Evolutionary conservation across 2,888 invertebrate species (phyloP), one percentile per base, ranked within the genome.

Genomic region (Celastrina argiolus): DNA sequence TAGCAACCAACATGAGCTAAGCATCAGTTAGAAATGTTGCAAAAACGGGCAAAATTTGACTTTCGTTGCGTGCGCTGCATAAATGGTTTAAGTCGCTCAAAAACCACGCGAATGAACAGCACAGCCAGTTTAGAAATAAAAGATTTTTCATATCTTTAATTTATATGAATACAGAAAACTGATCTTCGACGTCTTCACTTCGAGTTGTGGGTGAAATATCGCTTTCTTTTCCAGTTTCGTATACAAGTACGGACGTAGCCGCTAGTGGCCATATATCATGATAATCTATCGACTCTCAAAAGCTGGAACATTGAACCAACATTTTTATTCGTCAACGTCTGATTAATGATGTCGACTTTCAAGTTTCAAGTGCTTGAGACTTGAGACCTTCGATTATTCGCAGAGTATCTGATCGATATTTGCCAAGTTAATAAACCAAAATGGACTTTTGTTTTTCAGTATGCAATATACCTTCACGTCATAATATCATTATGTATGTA

Each of bases 281-380:
- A 51, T 51, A 51, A 51, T 51, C 51, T n/a, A 31, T 31, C 45
- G 16, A 16, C 31, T 58, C 28, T 31, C 28, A 28, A 28, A 31
- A 58, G 28, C 58, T 58, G 58, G 31, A 58, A 58, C 58, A 31
- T 58, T 58, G 28, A 31, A 31, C 58, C 28, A 58, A 58, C 58
- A 58, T 58, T 58, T 58, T 58, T 58, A 58, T 58, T 58, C 58
- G 58, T 58, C 58, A 58, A 58, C 58, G 31, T 58, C 58, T 58
- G 58, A 28, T 58, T 31, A 58, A 58, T 58, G 58, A 58, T 51
- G 51, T 22, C 8, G 58, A 31, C 31, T 58, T 56, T 58, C 28
- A 31, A 10, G 31, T 31, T 58, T 58, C 31, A n/a, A 31, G 31
- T 31, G 58, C 22, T 58, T 8, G 28, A 31, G 28, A 28, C 31